These are phyloP conservation scores for Thymelicus sylvestris DNA, from an alignment of 2,888 invertebrate species.

Conservation along the genomic window DNA sequence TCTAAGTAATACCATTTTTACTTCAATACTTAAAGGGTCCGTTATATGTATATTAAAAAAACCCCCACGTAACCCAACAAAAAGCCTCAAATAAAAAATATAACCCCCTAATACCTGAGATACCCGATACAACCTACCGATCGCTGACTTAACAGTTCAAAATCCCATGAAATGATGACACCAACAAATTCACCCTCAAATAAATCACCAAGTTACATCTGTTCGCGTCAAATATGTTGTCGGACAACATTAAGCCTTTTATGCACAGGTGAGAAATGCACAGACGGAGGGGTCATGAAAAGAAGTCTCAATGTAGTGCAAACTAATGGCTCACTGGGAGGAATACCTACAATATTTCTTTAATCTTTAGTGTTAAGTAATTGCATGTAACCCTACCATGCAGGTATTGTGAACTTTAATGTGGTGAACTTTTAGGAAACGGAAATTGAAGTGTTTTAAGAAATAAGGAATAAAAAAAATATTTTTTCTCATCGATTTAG, in stretches of 20 bases:
- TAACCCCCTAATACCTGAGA: slow-evolving; percentile 35
- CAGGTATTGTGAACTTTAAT: not conserved
- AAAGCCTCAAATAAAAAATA: slow-evolving; percentile 10
- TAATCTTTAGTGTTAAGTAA: slow-evolving; percentile 27
- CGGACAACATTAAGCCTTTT: slow-evolving; percentile 32
- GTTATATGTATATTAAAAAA: slow-evolving; percentile 21
- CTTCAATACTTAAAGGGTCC: slow-evolving; percentile 12
- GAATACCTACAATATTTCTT: slow-evolving; percentile 17
- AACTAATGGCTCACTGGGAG: slow-evolving; percentile 30
- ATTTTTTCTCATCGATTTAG: too few species aligned
- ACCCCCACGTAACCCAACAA: slow-evolving; percentile 18
- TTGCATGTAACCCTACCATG: slow-evolving; percentile 15
- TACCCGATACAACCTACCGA: slow-evolving; percentile 35
- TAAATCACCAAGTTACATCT: slow-evolving; percentile 50
- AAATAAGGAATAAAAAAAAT: too few species aligned
- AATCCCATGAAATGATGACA: slow-evolving; percentile 55
- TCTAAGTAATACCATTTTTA: slow-evolving; percentile 15
- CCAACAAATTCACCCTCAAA: slow-evolving; percentile 57
- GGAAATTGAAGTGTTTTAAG: too few species aligned
- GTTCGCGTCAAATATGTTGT: slow-evolving; percentile 35
- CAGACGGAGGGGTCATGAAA: slow-evolving; percentile 7
- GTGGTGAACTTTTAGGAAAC: not conserved
- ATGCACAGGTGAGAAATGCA: slow-evolving; percentile 21
- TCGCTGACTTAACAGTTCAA: slow-evolving; percentile 46
- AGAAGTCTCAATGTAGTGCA: slow-evolving; percentile 17